A percentile compares a stretch with the other conserved stretches of the same genome.
phyloP scores from a whole-genome alignment of 1,140 invertebrate genomes.

The Panagrolaimus sp. region DNA sequence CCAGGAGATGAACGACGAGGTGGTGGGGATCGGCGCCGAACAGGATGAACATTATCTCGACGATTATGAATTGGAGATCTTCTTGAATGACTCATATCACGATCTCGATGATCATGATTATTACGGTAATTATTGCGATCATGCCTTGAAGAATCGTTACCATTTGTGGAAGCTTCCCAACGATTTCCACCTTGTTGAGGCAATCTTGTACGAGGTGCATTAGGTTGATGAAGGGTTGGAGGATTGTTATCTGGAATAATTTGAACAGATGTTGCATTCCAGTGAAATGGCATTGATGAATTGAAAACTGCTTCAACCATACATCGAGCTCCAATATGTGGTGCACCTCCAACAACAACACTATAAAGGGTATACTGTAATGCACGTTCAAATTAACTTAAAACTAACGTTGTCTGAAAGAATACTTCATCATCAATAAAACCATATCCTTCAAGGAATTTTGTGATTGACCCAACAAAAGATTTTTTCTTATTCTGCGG shows the following conservation, averaged over 20 bases:
- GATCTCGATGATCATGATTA: slow-evolving; percentile 30
- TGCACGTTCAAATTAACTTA: slow-evolving; percentile 8
- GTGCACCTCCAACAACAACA: slow-evolving; percentile 74
- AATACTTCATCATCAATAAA: slow-evolving; percentile 96
- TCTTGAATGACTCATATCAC: slow-evolving; percentile 16
- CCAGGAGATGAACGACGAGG: slow-evolving; percentile 56
- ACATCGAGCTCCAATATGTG: slow-evolving; percentile 77
- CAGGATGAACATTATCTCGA: slow-evolving; percentile 13
- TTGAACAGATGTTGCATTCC: slow-evolving; percentile 91
- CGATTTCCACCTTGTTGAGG: neutral
- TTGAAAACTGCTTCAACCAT: slow-evolving; percentile 85
- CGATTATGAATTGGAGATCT: slow-evolving; percentile 17
- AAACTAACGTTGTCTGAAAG: slow-evolving; percentile 75
- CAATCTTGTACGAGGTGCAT: neutral
- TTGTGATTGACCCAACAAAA: slow-evolving; percentile 86
- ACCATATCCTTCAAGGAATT: slow-evolving; percentile 88
- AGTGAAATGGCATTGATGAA: slow-evolving; percentile 89
- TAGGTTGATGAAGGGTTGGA: slow-evolving; percentile 25
- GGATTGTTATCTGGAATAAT: slow-evolving; percentile 68
- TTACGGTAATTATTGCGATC: slow-evolving; percentile 28
- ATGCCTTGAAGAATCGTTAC: neutral
- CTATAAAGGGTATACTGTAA: slow-evolving; percentile 61
- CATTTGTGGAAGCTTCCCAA: slow-evolving; percentile 13
- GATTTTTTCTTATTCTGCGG: slow-evolving; percentile 72
- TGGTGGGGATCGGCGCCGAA: slow-evolving; percentile 29